Evolutionary conservation across 2,113 vertebrate species (phyloP), one percentile per base, ranked within the genome.

Genomic region (Euleptes europaea): DNA sequence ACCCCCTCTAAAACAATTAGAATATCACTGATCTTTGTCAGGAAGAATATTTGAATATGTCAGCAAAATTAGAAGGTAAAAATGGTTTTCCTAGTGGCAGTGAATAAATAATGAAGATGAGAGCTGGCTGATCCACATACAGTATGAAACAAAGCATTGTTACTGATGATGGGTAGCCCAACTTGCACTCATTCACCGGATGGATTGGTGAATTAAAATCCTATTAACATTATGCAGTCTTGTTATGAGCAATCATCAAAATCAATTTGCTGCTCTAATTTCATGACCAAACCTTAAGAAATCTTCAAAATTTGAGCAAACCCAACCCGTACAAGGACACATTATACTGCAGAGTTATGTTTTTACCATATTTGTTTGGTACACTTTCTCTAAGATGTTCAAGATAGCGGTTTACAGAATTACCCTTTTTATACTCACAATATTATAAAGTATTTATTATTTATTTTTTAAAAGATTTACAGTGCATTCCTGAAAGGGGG

Each of bases 201-300:
- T 63, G 79, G 78, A 91, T 86, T 78, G 31, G 47, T 76, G 78
- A 93, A 94, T 92, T 94, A 94, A 94, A 96, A 91, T 75, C 82
- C 90, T 91, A 91, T 94, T 94, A 93, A 86, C 79, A 65, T 87
- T 63, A 82, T 78, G n/a, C 60, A 89, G 82, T 80, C 87, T 90
- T 92, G 78, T 92, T 93, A 83, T 0, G 14, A 86, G 74, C 44
- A 93, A 91, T 93, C 94, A 94, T 87, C 71, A 84, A 89, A 93
- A 74, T 57, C 83, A 91, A 92, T 95, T 93, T 93, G 47, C 82
- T 82, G 47, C 80, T 84, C 1, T 75, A 79, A 33, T 73, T 90
- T 86, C 83, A 90, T 75, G 89, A 78, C 33, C 65, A 87, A 70
- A 78, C 44, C 84, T 84, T 23, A 78, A 23, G 19, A 80, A 88